Base-by-base conservation (phyloP, 2,113 vertebrate genomes). In the Cololabis saira region DNA sequence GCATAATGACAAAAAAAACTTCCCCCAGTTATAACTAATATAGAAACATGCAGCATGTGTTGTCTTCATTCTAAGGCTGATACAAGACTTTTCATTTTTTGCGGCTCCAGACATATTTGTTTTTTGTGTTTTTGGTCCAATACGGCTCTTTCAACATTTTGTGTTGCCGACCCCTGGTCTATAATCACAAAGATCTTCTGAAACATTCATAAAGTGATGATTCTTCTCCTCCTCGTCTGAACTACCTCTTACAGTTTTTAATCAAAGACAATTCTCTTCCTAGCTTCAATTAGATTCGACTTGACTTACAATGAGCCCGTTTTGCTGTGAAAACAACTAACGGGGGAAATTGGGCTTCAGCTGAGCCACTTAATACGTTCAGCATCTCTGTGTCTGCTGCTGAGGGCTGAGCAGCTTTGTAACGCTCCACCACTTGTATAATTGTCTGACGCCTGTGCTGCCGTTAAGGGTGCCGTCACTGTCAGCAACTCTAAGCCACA, bases 321-420 rank as follows among this genome's bases (percentile, higher is more conserved):
- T 76, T 76, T 48, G n/a, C 63, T 33, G 63, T 69, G 63, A 75
- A 83, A 76, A 66, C 81, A 65, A 53, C 67, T 52, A 79, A 71
- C 24, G 16, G 54, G 67, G 49, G 40, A 62, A 71, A 68, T 16
- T 40, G 62, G 47, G 59, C 70, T 47, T 76, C 76, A 57, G 72
- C 51, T 42, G 55, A 74, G 52, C 60, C 41, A 53, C 69, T 78
- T 74, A 63, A 74, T 59, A 22, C 53, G 1, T 67, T 51, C 67
- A 58, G 76, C 56, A 1, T 55, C 22, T 48, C 21, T 21, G 59
- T 48, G 24, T 33, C 33, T 22, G 63, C 54, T 2, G 67, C 63
- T 63, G 57, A 16, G 49, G 54, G 63, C 48, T 44, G 17, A 52
- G 60, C 41, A 15, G 40, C 73, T 61, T 18, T 49, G 50, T 33